Base-by-base conservation (phyloP, 2,797 vertebrate genomes). In the Macropodus opercularis region DNA sequence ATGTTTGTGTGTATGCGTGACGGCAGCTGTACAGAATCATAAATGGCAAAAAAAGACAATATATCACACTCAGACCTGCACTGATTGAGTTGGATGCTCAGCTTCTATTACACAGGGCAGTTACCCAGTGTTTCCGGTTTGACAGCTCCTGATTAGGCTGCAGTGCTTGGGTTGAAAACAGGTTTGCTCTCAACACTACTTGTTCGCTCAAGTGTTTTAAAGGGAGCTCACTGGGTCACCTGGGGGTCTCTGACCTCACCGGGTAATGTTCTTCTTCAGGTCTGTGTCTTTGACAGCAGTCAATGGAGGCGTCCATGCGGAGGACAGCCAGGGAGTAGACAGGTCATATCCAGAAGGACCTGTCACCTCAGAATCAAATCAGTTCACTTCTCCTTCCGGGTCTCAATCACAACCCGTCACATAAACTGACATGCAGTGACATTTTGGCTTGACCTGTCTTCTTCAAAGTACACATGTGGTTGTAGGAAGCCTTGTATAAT, bases 221-320 rank as follows among this genome's bases (percentile, higher is more conserved):
- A 46, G 57, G 74, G 3, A 73, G 77, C 40, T 83, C 43, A 31
- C 31, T 41, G 21, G 83, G 88, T 86, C 87, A 90, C 81, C 80
- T 86, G 72, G 71, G 63, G 90, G 88, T 88, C 85, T 72, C 71
- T 87, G 88, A 91, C 90, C 91, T 81, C 86, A 64, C 83, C 56
- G 69, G 71, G 72, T 85, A 86, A 89, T 88, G 70, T 56, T 81
- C 80, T 91, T 62, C 82, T 76, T 41, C 67, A 72, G 85, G 84
- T 87, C 83, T 49, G 29, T 57, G 53, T 70, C 72, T 88, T 85
- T 90, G 84, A 87, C 79, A 72, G 51, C 34, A 6, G 43, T 92
- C 88, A 94, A 93, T 92, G 86, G 92, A 88, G 79, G 91, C 90
- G 84, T 80, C 90, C 91, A 90, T 86, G 90, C 91, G 92, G 70